Percentiles rank a stretch among this genome's conserved stretches.
Conservation (phyloP, 2,888 invertebrate species). For the Gibbula magus region DNA sequence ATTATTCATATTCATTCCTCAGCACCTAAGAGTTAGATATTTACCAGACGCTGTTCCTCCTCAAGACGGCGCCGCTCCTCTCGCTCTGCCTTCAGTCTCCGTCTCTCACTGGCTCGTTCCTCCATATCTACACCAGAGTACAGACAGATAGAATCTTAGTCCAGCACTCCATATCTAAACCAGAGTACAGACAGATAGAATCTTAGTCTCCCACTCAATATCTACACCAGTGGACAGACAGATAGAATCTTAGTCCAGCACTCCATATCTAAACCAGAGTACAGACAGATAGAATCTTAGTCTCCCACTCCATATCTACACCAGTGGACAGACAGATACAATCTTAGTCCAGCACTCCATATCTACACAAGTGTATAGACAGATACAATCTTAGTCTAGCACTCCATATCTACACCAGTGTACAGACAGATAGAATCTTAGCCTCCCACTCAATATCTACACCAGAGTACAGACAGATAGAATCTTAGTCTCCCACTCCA, state of each 20-base stretch:
- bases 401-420: too few relatives aligned
- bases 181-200: background rate
- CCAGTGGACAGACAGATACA: background rate
- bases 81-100: slow-evolving; percentile 68
- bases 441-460: background rate
- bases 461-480: background rate
- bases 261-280: background rate
- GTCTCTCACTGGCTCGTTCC: slow-evolving; percentile 68
- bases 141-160: background rate
- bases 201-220: background rate
- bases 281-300: background rate
- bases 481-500: background rate
- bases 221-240: background rate
- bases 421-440: background rate
- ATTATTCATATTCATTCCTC: too few relatives aligned
- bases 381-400: background rate
- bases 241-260: background rate
- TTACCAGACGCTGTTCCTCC: slow-evolving; percentile 71
- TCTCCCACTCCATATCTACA: too few relatives aligned
- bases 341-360: background rate
- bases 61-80: slow-evolving; percentile 66
- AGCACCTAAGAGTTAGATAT: too few relatives aligned
- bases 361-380: background rate
- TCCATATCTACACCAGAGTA: slow-evolving; percentile 66
- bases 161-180: background rate